These are phyloP conservation scores for Sebastolobus altivelis DNA, from an alignment of 2,797 vertebrate genomes.

Conservation along the genomic window DNA sequence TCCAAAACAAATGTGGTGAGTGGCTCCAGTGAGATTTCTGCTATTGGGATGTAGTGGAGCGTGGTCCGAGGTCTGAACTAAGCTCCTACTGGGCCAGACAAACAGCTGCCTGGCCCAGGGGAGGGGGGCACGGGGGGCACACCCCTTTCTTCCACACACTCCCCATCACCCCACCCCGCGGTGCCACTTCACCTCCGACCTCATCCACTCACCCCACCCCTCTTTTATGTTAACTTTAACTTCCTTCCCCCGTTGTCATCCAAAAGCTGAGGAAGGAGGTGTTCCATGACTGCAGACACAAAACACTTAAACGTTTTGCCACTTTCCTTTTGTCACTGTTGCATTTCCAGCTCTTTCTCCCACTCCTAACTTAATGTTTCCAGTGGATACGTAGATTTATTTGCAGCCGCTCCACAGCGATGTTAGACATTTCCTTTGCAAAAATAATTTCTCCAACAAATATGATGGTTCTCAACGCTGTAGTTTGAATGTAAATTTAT, in stretches of 20 bases:
- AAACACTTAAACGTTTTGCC: slow-evolving; percentile 49
- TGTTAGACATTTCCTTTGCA: not conserved
- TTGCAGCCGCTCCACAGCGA: not conserved
- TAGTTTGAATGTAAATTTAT: not conserved
- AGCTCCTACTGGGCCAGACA: slow-evolving; percentile 83
- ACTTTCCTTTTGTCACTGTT: slow-evolving; percentile 5
- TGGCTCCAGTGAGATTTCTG: slow-evolving; percentile 70
- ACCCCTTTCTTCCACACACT: slow-evolving; percentile 79
- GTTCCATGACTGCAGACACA: slow-evolving; percentile 69
- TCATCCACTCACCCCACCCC: slow-evolving; percentile 79
- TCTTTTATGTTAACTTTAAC: slow-evolving; percentile 83
- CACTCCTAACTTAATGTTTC: slow-evolving; percentile 5
- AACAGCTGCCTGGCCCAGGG: slow-evolving; percentile 79
- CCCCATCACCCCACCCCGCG: slow-evolving; percentile 71
- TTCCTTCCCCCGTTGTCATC: slow-evolving; percentile 79
- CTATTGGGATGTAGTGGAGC: slow-evolving; percentile 83
- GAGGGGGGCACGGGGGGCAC: slow-evolving; percentile 59
- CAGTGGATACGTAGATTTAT: not conserved
- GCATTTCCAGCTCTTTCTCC: slow-evolving; percentile 10
- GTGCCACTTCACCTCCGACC: slow-evolving; percentile 86
- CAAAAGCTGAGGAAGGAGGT: slow-evolving; percentile 70
- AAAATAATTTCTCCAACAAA: not conserved
- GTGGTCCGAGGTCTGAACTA: slow-evolving; percentile 77
- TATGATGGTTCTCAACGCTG: not conserved
- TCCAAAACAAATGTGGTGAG: slow-evolving; percentile 77